phyloP scores from a whole-genome alignment of 2,888 invertebrate genomes.

The Luffia ferchaultella region DNA sequence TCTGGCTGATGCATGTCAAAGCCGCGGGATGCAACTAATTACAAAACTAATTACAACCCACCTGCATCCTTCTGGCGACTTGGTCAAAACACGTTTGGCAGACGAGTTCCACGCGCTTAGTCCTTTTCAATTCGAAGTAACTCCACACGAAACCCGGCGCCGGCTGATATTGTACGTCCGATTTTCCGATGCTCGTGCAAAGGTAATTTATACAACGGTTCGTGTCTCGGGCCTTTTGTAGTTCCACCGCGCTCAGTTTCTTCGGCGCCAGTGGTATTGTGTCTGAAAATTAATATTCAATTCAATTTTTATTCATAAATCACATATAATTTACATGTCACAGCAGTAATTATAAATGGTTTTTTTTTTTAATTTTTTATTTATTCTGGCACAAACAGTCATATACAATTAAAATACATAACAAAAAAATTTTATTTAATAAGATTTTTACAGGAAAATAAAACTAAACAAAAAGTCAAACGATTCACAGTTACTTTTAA shows the following conservation, averaged over 20 bases:
- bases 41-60: too few relatives aligned
- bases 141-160: neutral
- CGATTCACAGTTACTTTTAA: too few relatives aligned
- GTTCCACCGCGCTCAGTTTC: slow-evolving; percentile 3
- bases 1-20: too few relatives aligned
- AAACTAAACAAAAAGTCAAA: too few relatives aligned
- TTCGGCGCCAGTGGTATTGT: neutral
- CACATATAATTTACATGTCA: neutral
- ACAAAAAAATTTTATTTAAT: too few relatives aligned
- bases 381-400: too few relatives aligned
- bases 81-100: neutral
- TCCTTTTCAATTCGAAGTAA: neutral
- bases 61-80: neutral
- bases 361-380: neutral
- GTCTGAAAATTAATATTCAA: neutral
- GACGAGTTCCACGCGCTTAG: neutral
- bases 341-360: too few relatives aligned
- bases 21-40: too few relatives aligned
- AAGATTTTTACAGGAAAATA: too few relatives aligned
- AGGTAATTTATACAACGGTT: slow-evolving; percentile 63
- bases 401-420: too few relatives aligned
- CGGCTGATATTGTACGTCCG: neutral
- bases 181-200: slow-evolving; percentile 31
- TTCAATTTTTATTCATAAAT: neutral
- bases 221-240: slow-evolving; percentile 1